Evolutionary conservation across 2,113 vertebrate genomes (phyloP), one percentile per base, ranked within the genome.

Genomic region (Paramisgurnus dabryanus): DNA sequence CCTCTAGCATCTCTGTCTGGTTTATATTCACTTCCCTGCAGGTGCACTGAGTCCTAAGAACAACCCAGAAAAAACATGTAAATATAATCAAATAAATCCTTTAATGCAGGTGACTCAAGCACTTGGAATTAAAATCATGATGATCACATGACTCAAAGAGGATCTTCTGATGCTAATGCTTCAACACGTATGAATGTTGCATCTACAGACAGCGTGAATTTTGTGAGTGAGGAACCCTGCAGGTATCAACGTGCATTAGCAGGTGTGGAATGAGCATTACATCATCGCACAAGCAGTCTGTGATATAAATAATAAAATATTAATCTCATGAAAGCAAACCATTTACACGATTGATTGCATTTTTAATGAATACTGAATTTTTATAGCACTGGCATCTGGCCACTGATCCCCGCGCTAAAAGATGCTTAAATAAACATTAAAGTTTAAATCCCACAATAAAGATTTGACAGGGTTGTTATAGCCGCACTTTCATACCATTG

Each of bases 1-100:
- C 73, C 0, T n/a, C 80, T 7, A 79, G 87, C 88, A 39, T 70
- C 86, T 73, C 89, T 87, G 64, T 41, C 43, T 11, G 17, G 61
- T 39, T 82, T 70, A 47, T 18, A 9, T 40, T 47, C 27, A 67
- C 47, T 7, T 72, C 60, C 27, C 22, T 57, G 39, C 82, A 81
- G 53, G 65, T 81, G 71, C 85, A 82, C 60, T 18, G 71, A 45
- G 60, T 65, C 65, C 83, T 85, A 22, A 6, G 5, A 65, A 41
- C 11, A 63, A 78, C 18, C 43, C 61, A 67, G 55, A 67, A 34
- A 34, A 12, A 6, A 45, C 61, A 6, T 39, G 49, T 68, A 64
- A 66, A 27, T 67, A 49, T 49, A 3, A 73, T 57, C 39, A 78
- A 67, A 71, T 49, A 47, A n/a, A n/a, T 47, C 17, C 45, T 34